phyloP scores from a whole-genome alignment of 2,888 invertebrate species.

The Apamea anceps region DNA sequence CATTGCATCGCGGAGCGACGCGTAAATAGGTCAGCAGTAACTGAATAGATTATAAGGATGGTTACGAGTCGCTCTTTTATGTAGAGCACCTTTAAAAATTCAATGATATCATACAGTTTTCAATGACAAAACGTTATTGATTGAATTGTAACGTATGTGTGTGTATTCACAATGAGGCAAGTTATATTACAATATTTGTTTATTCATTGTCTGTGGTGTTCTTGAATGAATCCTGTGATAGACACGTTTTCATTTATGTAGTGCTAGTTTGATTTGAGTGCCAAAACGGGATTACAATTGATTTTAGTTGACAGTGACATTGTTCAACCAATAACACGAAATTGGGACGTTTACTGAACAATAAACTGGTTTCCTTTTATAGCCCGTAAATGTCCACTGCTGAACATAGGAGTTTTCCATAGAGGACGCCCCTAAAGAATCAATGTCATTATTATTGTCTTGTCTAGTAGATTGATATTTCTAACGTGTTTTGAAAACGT shows the following conservation, averaged over 20 bases:
- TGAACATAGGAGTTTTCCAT: neutral
- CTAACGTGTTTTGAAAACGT: constrained; percentile 8
- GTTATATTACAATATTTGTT: constrained; percentile 41
- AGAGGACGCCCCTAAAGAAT: constrained; percentile 8
- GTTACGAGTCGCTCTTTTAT: constrained; percentile 62
- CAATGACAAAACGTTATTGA: constrained; percentile 64
- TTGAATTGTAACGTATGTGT: constrained; percentile 51
- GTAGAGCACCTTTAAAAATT: constrained; percentile 61
- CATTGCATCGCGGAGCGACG: constrained; percentile 65
- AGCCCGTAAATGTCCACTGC: constrained; percentile 28
- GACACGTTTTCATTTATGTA: constrained; percentile 11
- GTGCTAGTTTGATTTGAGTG: constrained; percentile 30
- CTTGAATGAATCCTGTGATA: constrained; percentile 24
- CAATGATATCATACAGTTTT: constrained; percentile 58
- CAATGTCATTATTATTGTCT: constrained; percentile 1
- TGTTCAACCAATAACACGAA: constrained; percentile 32
- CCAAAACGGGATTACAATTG: constrained; percentile 33
- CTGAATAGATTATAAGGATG: constrained; percentile 71
- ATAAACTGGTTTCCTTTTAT: constrained; percentile 44
- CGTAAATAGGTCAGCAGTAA: constrained; percentile 71
- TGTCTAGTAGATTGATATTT: constrained; percentile 18
- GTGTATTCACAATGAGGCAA: constrained; percentile 43
- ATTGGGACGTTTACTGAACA: constrained; percentile 38
- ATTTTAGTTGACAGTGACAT: constrained; percentile 38
- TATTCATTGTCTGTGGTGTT: constrained; percentile 22